A percentile compares a stretch with the other conserved stretches of the same genome.
phyloP scores from a whole-genome alignment of 2,797 vertebrate genomes.

The Syngnathus acus region DNA sequence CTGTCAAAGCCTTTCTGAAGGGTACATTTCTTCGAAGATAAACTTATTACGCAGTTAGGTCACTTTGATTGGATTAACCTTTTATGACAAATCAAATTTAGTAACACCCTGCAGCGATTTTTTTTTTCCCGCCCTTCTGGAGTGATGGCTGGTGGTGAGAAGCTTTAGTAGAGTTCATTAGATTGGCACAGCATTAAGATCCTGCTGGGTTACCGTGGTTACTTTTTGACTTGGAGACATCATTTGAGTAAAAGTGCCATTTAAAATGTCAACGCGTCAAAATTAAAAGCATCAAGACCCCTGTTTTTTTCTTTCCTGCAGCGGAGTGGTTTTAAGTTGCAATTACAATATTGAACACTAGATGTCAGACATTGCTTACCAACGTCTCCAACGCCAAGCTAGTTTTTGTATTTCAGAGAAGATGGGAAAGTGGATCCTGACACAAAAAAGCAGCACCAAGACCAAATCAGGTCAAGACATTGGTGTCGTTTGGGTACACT shows the following conservation, averaged over 20 bases:
- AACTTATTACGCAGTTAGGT: neutral
- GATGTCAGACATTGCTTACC: too few relatives aligned
- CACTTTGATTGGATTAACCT: constrained; percentile 13
- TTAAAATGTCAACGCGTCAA: neutral
- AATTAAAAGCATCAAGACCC: neutral
- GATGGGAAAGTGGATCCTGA: too few relatives aligned
- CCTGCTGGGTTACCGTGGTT: constrained; percentile 28
- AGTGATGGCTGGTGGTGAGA: constrained; percentile 26
- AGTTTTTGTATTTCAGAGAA: too few relatives aligned
- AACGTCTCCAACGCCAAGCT: too few relatives aligned
- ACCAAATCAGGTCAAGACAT: too few relatives aligned
- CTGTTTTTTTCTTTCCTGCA: too few relatives aligned
- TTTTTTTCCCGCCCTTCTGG: constrained; percentile 19
- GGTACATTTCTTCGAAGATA: neutral
- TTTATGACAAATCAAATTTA: constrained; percentile 29
- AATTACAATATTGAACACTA: too few relatives aligned
- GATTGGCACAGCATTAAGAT: constrained; percentile 36
- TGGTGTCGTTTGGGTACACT: too few relatives aligned
- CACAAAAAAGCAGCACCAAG: too few relatives aligned
- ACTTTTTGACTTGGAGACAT: neutral
- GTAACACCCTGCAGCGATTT: constrained; percentile 8
- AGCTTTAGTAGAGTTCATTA: constrained; percentile 50
- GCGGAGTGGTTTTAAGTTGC: too few relatives aligned
- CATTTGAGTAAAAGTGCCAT: too few relatives aligned
- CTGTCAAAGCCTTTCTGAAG: constrained; percentile 13